These are phyloP conservation scores for Anguilla obscura DNA, from an alignment of 2,797 vertebrate species.

Conservation along the genomic window DNA sequence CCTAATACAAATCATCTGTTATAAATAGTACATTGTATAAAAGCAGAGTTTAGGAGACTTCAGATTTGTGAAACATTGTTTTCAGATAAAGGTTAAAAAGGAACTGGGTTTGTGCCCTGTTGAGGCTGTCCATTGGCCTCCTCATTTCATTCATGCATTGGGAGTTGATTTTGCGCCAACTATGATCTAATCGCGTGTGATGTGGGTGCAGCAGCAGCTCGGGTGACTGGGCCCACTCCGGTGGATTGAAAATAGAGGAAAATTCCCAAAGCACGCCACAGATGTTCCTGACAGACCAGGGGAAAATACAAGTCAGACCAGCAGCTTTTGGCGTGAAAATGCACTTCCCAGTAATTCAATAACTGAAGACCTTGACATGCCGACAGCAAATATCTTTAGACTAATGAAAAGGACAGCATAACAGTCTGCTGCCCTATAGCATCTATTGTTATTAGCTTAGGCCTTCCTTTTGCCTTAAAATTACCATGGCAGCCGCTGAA, in stretches of 20 bases:
- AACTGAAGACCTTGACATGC: neutral
- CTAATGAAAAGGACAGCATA: neutral
- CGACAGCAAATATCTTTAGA: neutral
- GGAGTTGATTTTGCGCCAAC: neutral
- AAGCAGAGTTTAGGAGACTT: neutral
- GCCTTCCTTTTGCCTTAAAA: neutral
- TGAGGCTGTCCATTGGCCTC: neutral
- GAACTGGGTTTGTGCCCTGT: neutral
- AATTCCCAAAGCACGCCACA: neutral
- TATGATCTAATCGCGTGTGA: constrained; percentile 8
- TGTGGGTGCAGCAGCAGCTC: neutral
- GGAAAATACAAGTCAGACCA: neutral
- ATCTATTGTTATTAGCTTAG: neutral
- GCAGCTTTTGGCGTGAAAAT: neutral
- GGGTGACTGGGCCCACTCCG: constrained; percentile 8
- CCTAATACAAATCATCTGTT: neutral
- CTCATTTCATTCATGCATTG: neutral
- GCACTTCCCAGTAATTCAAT: neutral
- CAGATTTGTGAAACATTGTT: neutral
- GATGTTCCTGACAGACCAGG: constrained; percentile 1
- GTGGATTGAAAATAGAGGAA: constrained; percentile 16
- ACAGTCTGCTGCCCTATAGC: neutral
- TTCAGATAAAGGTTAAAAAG: neutral
- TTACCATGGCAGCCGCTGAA: neutral
- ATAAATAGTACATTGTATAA: neutral